Evolutionary conservation across 1,140 invertebrate genomes (phyloP).

Genomic region (Arion vulgaris): DNA sequence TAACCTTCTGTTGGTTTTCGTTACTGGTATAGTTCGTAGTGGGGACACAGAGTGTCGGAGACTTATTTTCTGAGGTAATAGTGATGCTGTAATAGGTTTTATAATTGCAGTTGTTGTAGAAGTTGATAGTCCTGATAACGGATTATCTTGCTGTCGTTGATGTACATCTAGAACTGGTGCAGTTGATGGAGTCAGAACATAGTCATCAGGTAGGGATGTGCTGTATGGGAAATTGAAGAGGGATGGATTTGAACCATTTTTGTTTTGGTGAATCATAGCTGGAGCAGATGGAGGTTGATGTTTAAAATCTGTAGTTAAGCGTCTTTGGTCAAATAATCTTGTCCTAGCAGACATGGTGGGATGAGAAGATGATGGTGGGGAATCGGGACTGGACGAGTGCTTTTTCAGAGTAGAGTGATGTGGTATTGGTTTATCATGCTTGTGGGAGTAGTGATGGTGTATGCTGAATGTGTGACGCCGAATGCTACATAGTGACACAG

Average conservation of each 20-base stretch:
- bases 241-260: conserved; percentile 70
- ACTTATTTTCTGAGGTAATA: conserved; percentile 26
- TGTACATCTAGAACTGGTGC: neutral
- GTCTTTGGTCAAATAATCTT: conserved; percentile 30
- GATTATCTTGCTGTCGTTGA: neutral
- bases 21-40: conserved; percentile 1
- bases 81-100: conserved; percentile 13
- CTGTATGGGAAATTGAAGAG: conserved; percentile 70
- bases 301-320: conserved; percentile 40
- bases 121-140: neutral
- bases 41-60: conserved; percentile 31
- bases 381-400: conserved; percentile 12
- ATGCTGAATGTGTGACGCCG: conserved; percentile 28
- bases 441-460: conserved; percentile 40
- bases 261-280: conserved; percentile 68
- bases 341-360: neutral
- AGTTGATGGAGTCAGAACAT: conserved; percentile 46
- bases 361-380: neutral
- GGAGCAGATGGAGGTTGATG: conserved; percentile 41
- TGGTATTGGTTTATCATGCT: neutral
- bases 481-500: conserved; percentile 13
- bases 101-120: neutral
- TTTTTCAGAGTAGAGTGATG: conserved; percentile 44
- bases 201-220: conserved; percentile 60
- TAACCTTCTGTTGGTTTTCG: conserved; percentile 77